Percentiles rank a stretch among this genome's conserved stretches.
These are phyloP conservation scores for Acanthisitta chloris DNA, from an alignment of 2,113 vertebrate genomes.

Conservation along the genomic window DNA sequence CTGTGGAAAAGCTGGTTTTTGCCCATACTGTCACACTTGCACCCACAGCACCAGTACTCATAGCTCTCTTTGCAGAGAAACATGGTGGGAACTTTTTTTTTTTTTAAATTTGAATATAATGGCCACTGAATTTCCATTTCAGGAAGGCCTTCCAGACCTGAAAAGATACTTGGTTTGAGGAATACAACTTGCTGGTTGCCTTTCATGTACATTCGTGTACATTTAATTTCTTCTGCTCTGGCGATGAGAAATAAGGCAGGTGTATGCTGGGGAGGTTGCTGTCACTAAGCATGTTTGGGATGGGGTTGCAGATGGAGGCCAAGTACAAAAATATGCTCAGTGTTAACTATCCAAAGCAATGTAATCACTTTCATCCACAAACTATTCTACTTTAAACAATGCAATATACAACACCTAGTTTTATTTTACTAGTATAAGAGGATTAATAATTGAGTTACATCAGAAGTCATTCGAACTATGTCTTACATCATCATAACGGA, in stretches of 20 bases:
- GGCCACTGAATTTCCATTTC: neutral
- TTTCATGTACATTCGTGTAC: neutral
- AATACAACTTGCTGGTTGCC: neutral
- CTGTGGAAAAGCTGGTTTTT: neutral
- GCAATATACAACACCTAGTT: slow-evolving; percentile 10
- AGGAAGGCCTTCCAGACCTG: neutral
- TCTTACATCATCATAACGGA: neutral
- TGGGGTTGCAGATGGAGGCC: accelerated
- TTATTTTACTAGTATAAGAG: slow-evolving; percentile 23
- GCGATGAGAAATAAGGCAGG: neutral
- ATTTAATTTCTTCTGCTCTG: neutral
- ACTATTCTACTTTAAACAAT: slow-evolving; percentile 24
- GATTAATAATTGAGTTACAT: neutral
- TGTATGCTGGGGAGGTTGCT: no score
- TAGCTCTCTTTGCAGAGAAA: neutral
- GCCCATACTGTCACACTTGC: neutral
- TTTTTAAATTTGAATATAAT: neutral
- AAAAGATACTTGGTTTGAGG: neutral
- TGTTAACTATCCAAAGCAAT: neutral
- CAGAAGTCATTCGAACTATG: neutral
- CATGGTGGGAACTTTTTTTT: neutral
- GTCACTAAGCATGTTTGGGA: accelerated
- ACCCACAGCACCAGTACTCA: neutral
- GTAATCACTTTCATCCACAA: neutral
- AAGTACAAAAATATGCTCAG: neutral